Evolutionary conservation across 2,797 vertebrate genomes (phyloP).

Genomic region (Crypturellus tataupa): DNA sequence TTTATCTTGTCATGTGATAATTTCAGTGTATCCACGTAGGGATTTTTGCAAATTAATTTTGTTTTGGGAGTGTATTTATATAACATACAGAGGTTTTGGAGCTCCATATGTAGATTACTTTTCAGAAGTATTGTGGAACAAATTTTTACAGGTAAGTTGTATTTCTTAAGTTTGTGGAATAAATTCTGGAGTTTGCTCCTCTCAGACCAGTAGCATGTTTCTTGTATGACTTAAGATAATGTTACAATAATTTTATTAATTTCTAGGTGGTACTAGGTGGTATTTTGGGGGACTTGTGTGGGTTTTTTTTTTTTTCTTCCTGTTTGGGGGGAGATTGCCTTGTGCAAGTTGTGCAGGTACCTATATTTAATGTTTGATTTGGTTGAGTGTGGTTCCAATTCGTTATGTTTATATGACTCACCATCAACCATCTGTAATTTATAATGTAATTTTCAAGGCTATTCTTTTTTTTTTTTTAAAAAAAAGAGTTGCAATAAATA

Average conservation of each 20-base stretch:
- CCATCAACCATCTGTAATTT: constrained; percentile 60
- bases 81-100: background rate
- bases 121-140: background rate
- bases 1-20: too few relatives aligned
- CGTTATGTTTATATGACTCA: constrained; percentile 62
- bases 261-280: background rate
- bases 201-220: constrained; percentile 16
- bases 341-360: background rate
- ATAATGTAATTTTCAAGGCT: constrained; percentile 75
- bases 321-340: background rate
- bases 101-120: background rate
- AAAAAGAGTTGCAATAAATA: constrained; percentile 59
- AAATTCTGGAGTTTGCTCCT: constrained; percentile 31
- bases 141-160: constrained; percentile 54
- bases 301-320: background rate
- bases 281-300: background rate
- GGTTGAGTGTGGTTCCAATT: constrained; percentile 48
- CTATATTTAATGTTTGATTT: constrained; percentile 70
- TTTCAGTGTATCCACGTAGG: background rate
- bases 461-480: constrained; percentile 67
- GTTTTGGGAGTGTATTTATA: background rate
- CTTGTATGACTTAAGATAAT: background rate
- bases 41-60: constrained; percentile 1
- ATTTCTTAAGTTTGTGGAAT: background rate
- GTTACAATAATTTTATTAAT: background rate